Conservation (phyloP, 2,888 invertebrate species). For the Eupithecia vulgata region DNA sequence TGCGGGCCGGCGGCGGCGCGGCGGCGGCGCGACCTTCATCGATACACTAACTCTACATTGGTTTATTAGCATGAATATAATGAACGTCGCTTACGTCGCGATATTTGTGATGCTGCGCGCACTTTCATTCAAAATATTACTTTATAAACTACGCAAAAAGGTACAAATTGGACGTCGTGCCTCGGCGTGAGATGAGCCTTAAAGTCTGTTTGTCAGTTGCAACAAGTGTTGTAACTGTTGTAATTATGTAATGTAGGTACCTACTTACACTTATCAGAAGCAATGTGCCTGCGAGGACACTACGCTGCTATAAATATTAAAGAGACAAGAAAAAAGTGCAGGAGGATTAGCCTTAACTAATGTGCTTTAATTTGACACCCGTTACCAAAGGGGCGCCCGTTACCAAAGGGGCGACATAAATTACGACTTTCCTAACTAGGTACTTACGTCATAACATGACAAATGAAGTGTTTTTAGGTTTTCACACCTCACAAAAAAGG, state of each 20-base stretch:
- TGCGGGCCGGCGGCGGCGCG: no score
- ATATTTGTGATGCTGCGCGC: no score
- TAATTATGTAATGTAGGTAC: neutral
- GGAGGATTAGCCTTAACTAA: neutral
- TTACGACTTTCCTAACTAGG: conserved; percentile 5
- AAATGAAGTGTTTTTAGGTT: neutral
- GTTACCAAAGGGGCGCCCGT: neutral
- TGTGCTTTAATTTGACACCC: conserved; percentile 4
- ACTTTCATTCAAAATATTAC: no score
- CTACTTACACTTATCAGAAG: neutral
- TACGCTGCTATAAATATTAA: neutral
- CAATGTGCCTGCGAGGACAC: neutral
- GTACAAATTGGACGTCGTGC: no score
- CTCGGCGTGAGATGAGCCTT: no score
- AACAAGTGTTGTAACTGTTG: neutral
- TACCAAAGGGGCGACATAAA: neutral
- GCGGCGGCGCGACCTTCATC: no score
- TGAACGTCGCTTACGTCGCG: no score
- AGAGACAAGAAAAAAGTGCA: neutral
- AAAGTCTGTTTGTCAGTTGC: neutral
- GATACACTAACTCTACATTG: no score
- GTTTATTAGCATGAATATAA: no score
- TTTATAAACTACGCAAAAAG: no score
- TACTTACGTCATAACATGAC: neutral
- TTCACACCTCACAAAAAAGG: no score